Evolutionary conservation across 2,797 vertebrate genomes (phyloP), one percentile per base, ranked within the genome.

Genomic region (Characodon lateralis): DNA sequence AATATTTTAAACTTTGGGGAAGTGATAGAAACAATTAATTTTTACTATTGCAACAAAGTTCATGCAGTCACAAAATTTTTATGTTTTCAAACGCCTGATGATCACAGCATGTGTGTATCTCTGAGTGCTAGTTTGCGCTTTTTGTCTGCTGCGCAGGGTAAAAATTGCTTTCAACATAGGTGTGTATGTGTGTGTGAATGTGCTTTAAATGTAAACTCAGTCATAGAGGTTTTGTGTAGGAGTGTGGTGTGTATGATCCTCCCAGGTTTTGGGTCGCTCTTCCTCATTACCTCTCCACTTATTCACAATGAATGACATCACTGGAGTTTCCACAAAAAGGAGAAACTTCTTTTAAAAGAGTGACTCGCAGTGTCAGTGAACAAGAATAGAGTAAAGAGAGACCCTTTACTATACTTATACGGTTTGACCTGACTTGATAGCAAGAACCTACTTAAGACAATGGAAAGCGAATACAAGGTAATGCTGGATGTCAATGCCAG

Each of bases 261-360:
- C 56, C 61, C 26, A 10, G 3, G 5, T 20, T 72, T 55, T 77
- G 78, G 71, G 50, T 85, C 79, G 79, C 28, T 89, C 86, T 84
- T 89, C 80, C 80, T 86, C 76, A 75, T 73, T 6, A 68, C 76
- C 28, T 73, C 86, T 86, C 83, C 82, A 84, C 77, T 85, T 80
- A 70, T 74, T 88, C 70, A 76, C 6, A 26, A 3, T 74, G 56
- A 73, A 53, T 95, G 94, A 95, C 94, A 94, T 95, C 95, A 96
- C 71, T 74, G 95, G 95, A 95, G 88, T 95, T 95, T 92, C 94
- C 95, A 84, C 39, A 8, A 0, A 46, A 77, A 16, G 39, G 85
- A 72, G 31, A 53, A 56, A n/a, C 16, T 5, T 2, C n/a, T 75
- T 87, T 85, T 81, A 91, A 88, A 88, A 82, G 77, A 78, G 74